A percentile compares a stretch with the other conserved stretches of the same genome.
Evolutionary conservation across 2,888 invertebrate genomes (phyloP).

Genomic region (Ligdia adustata): DNA sequence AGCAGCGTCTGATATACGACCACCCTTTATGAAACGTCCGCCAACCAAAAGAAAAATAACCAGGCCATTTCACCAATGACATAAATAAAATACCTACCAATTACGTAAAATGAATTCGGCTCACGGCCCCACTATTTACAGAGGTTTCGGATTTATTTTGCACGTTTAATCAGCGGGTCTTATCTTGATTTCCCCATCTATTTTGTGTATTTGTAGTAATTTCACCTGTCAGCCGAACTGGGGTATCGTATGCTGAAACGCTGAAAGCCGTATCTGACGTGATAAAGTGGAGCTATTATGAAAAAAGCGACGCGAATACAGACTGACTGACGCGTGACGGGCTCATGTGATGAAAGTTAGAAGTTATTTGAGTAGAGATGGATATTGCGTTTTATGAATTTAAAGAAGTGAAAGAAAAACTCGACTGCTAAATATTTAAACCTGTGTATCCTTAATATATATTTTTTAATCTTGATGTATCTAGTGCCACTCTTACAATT

Average conservation of each 20-base stretch:
- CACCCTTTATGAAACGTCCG: constrained; percentile 32
- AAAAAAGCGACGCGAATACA: constrained; percentile 34
- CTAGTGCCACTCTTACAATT: too few relatives aligned
- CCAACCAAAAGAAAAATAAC: constrained; percentile 34
- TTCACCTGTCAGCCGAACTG: constrained; percentile 48
- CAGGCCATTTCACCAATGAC: constrained; percentile 33
- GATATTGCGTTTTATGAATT: too few relatives aligned
- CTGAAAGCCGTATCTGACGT: constrained; percentile 45
- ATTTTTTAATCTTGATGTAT: too few relatives aligned
- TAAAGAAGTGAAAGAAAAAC: too few relatives aligned
- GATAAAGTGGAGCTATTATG: constrained; percentile 48
- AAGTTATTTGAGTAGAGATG: too few relatives aligned
- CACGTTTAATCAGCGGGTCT: constrained; percentile 49
- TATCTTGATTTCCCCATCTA: constrained; percentile 44
- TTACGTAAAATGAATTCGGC: constrained; percentile 35
- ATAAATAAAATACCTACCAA: constrained; percentile 38
- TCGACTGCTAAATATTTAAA: too few relatives aligned
- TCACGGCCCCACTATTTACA: constrained; percentile 34
- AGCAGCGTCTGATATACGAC: constrained; percentile 32
- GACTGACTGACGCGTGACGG: background rate
- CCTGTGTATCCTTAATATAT: too few relatives aligned
- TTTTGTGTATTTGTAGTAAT: constrained; percentile 50
- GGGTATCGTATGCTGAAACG: constrained; percentile 37
- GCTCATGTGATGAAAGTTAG: too few relatives aligned
- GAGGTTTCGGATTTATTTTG: constrained; percentile 43